Percentiles rank a stretch among this genome's conserved stretches.
phyloP scores from a whole-genome alignment of 2,888 invertebrate species.

The Drosophila meridiana region DNA sequence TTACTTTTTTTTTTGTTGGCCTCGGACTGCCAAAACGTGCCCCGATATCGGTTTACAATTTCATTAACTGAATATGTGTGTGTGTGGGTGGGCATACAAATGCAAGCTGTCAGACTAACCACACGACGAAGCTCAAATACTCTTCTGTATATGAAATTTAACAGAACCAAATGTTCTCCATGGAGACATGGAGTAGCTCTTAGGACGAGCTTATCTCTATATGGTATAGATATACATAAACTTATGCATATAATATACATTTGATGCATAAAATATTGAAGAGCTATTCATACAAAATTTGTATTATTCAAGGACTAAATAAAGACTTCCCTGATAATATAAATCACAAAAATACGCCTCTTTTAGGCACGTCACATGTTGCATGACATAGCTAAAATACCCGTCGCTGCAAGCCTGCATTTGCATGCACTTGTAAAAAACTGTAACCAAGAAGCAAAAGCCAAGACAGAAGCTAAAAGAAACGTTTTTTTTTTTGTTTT shows the following conservation, averaged over 20 bases:
- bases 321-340: background rate
- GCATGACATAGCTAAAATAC: background rate
- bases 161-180: background rate
- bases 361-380: background rate
- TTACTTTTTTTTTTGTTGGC: background rate
- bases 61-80: slow-evolving; percentile 25
- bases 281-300: too few species aligned
- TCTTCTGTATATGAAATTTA: background rate
- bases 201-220: too few species aligned
- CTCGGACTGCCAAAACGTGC: slow-evolving; percentile 53
- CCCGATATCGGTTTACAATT: slow-evolving; percentile 67
- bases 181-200: background rate
- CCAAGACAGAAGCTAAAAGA: slow-evolving; percentile 10
- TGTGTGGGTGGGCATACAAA: slow-evolving; percentile 3
- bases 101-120: background rate
- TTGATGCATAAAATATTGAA: too few species aligned
- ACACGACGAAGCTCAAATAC: background rate
- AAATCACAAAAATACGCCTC: background rate
- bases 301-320: too few species aligned
- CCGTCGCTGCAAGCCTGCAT: background rate
- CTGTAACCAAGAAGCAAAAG: slow-evolving; percentile 22
- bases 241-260: too few species aligned
- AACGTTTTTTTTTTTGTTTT: background rate
- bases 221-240: too few species aligned
- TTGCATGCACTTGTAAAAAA: slow-evolving; percentile 35